A percentile compares a stretch with the other conserved stretches of the same genome.
phyloP scores from a whole-genome alignment of 2,113 vertebrate genomes.

The Tragelaphus imberbis region DNA sequence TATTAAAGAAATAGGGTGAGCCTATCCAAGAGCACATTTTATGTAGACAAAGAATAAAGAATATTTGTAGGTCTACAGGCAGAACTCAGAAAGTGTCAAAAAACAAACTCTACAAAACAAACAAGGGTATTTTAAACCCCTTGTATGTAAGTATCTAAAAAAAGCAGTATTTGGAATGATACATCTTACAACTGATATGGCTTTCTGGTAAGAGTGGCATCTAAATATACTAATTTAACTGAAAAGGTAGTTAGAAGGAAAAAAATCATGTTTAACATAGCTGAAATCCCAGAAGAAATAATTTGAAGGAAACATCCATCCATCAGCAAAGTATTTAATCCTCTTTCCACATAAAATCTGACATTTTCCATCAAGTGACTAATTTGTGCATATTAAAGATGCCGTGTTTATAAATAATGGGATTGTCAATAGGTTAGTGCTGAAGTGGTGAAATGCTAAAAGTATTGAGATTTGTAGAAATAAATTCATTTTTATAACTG shows the following conservation, averaged over 20 bases:
- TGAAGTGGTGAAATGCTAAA: slow-evolving; percentile 78
- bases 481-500: slow-evolving; percentile 85
- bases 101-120: not conserved
- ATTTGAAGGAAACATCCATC: slow-evolving; percentile 55
- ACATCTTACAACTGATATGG: not conserved
- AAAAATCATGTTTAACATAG: not conserved
- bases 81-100: not conserved
- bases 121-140: not conserved
- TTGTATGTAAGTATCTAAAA: not conserved
- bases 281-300: slow-evolving; percentile 43
- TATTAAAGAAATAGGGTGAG: not conserved
- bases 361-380: slow-evolving; percentile 75
- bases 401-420: slow-evolving; percentile 85
- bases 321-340: slow-evolving; percentile 73
- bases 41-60: not conserved
- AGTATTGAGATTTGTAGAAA: slow-evolving; percentile 74
- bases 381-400: slow-evolving; percentile 81
- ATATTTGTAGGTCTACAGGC: not conserved
- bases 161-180: slow-evolving; percentile 1
- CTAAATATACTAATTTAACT: not conserved
- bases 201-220: not conserved
- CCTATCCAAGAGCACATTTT: not conserved
- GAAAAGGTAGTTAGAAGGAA: not conserved
- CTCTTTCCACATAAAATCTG: slow-evolving; percentile 70
- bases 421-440: slow-evolving; percentile 75